These are phyloP conservation scores for Ectropis crepuscularia DNA, from an alignment of 2,888 invertebrate genomes.

Conservation along the genomic window DNA sequence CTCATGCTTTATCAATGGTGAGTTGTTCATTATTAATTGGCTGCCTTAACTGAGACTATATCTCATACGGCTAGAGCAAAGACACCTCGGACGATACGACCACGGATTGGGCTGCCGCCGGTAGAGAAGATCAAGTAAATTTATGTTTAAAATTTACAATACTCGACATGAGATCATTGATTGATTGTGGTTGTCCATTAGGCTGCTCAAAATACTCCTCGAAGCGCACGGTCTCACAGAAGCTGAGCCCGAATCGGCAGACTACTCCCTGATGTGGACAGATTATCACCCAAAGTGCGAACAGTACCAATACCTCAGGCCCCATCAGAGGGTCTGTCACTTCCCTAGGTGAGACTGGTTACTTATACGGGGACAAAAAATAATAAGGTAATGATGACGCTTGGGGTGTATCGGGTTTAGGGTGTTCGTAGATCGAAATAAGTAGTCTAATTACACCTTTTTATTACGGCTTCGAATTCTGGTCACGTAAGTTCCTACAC, in stretches of 20 bases:
- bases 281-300: constrained; percentile 39
- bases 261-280: constrained; percentile 53
- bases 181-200: constrained; percentile 24
- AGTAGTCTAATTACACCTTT: too few species aligned
- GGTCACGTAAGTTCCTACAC: too few species aligned
- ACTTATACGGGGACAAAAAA: too few species aligned
- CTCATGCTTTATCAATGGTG: not conserved
- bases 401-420: too few species aligned
- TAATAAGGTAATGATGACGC: too few species aligned
- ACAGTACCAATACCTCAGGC: constrained; percentile 37
- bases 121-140: not conserved
- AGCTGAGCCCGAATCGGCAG: constrained; percentile 27
- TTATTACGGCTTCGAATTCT: too few species aligned
- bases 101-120: too few species aligned
- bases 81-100: too few species aligned
- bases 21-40: not conserved
- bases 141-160: constrained; percentile 3
- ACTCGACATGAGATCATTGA: not conserved
- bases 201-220: constrained; percentile 44
- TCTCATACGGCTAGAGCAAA: too few species aligned
- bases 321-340: constrained; percentile 52
- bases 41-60: too few species aligned
- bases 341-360: constrained; percentile 49
- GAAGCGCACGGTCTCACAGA: constrained; percentile 51
- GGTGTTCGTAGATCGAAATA: too few species aligned